Evolutionary conservation across 2,113 vertebrate species (phyloP).

Genomic region (Chaetodon auriga): DNA sequence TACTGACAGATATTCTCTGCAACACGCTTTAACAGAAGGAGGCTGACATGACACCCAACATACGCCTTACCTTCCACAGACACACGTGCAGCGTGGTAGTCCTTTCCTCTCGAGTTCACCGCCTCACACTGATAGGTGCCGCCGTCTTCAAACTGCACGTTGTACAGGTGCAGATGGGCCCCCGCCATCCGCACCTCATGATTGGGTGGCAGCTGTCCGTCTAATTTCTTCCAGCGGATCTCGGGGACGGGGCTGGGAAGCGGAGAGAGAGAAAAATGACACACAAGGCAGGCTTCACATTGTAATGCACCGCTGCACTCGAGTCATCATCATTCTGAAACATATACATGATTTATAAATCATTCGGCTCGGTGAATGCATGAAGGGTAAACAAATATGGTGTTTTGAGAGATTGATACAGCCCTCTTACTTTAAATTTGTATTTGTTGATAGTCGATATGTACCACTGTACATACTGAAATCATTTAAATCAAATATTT

Average conservation of each 20-base stretch:
- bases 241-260: slow-evolving; percentile 92
- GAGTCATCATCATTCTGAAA: slow-evolving; percentile 9
- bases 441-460: background rate
- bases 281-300: background rate
- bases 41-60: background rate
- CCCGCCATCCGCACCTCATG: slow-evolving; percentile 91
- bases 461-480: background rate
- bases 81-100: slow-evolving; percentile 88
- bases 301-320: background rate
- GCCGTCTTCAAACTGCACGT: slow-evolving; percentile 92
- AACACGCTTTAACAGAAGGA: background rate
- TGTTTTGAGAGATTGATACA: background rate
- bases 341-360: slow-evolving; percentile 1
- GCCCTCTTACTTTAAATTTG: background rate
- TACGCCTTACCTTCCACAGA: slow-evolving; percentile 89
- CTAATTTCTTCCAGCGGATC: slow-evolving; percentile 91
- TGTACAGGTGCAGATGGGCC: slow-evolving; percentile 91
- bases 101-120: slow-evolving; percentile 92
- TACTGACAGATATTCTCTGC: background rate
- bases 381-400: background rate
- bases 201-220: slow-evolving; percentile 87
- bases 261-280: slow-evolving; percentile 19
- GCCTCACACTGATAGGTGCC: slow-evolving; percentile 94
- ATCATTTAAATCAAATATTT: background rate
- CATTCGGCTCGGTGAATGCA: background rate